These are phyloP conservation scores for Falco punctatus DNA, from an alignment of 2,113 vertebrate genomes.

Conservation along the genomic window DNA sequence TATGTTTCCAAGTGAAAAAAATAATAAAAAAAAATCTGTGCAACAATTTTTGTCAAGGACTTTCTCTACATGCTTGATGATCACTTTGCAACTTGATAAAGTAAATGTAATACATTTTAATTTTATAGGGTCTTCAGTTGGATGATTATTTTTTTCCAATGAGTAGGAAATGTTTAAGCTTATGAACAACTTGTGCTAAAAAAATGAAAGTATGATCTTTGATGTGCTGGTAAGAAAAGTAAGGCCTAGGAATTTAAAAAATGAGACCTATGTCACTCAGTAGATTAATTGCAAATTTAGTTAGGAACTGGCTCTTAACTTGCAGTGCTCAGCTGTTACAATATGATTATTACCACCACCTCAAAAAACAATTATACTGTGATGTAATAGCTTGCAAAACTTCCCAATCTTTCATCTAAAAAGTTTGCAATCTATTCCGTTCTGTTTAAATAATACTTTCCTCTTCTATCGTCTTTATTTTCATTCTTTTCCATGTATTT, in stretches of 20 bases:
- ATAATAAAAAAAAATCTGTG: not conserved
- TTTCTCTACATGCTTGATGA: not conserved
- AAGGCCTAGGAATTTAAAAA: not conserved
- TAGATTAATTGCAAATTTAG: not conserved
- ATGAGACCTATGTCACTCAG: not conserved
- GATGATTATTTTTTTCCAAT: not conserved
- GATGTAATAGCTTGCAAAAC: not conserved
- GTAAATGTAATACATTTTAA: not conserved
- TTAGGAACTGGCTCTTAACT: not conserved
- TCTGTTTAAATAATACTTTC: not conserved
- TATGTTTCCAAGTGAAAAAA: not conserved
- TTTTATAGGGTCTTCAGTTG: not conserved
- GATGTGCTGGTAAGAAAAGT: not conserved
- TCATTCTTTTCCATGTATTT: not conserved
- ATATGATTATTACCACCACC: not conserved
- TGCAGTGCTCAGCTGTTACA: not conserved
- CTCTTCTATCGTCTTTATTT: not conserved
- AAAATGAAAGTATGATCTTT: not conserved
- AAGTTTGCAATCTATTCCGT: not conserved
- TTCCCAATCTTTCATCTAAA: not conserved
- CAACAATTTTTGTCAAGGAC: not conserved
- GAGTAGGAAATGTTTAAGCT: not conserved
- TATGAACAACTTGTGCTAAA: not conserved
- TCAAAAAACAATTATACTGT: not conserved
- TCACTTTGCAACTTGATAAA: not conserved